Evolutionary conservation across 2,888 invertebrate species (phyloP).

Genomic region (Caenorhabditis uteleia): DNA sequence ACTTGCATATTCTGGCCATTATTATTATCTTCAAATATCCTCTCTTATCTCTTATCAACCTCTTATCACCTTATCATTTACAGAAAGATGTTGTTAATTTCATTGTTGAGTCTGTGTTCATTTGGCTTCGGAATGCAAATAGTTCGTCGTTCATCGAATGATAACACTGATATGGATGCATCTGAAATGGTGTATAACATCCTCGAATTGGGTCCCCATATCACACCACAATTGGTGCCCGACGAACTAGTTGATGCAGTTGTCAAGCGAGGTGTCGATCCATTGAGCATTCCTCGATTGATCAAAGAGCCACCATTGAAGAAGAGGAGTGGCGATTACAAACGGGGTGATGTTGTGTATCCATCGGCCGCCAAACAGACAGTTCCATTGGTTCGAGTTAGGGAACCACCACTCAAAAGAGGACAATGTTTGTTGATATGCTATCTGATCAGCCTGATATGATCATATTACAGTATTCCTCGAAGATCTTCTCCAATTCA

Average conservation of each 20-base stretch:
- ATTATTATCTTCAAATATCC: too few relatives aligned
- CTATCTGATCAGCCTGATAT: not conserved
- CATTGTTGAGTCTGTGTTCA: slow-evolving; percentile 30
- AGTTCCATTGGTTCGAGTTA: slow-evolving; percentile 30
- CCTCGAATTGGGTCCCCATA: slow-evolving; percentile 30
- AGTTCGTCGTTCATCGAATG: slow-evolving; percentile 11
- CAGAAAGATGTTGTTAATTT: slow-evolving; percentile 36
- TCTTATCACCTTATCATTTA: too few relatives aligned
- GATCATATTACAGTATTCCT: slow-evolving; percentile 18
- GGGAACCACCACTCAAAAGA: slow-evolving; percentile 38
- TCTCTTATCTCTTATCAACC: too few relatives aligned
- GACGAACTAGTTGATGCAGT: not conserved
- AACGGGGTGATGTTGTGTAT: slow-evolving; percentile 33
- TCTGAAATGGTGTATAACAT: not conserved
- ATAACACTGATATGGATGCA: too few relatives aligned
- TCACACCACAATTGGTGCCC: not conserved
- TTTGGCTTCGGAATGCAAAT: slow-evolving; percentile 20
- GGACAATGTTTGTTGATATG: slow-evolving; percentile 27
- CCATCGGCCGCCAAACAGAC: slow-evolving; percentile 35
- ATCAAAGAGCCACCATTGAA: slow-evolving; percentile 38
- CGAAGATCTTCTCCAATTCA: slow-evolving; percentile 25
- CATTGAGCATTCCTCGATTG: slow-evolving; percentile 37
- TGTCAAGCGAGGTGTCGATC: slow-evolving; percentile 35
- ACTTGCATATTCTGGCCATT: too few relatives aligned
- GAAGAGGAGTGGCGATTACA: slow-evolving; percentile 25